A percentile compares a stretch with the other conserved stretches of the same genome.
Evolutionary conservation across 2,113 vertebrate species (phyloP).

Genomic region (Pomatorhinus ruficollis): DNA sequence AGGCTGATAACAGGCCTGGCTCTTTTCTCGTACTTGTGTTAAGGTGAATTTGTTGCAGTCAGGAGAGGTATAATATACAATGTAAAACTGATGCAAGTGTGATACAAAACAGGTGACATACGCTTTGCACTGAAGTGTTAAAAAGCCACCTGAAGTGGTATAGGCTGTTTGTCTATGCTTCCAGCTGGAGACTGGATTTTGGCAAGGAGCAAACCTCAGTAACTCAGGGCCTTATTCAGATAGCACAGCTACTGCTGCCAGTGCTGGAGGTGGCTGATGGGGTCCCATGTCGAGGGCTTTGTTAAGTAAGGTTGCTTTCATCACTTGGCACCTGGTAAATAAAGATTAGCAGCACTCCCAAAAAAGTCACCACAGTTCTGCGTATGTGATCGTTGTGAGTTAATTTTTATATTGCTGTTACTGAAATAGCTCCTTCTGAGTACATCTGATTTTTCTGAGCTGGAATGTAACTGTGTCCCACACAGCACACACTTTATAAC

Average conservation of each 20-base stretch:
- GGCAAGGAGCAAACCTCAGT: background rate
- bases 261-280: background rate
- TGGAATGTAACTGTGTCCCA: rapidly evolving
- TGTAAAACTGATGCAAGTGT: background rate
- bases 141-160: background rate
- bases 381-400: background rate
- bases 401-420: background rate
- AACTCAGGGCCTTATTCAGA: background rate
- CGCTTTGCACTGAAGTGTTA: background rate
- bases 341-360: background rate
- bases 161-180: background rate
- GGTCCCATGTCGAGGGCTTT: background rate
- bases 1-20: background rate
- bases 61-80: background rate
- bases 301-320: background rate
- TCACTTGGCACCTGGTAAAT: background rate
- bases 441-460: background rate
- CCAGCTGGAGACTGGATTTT: background rate
- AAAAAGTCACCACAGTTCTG: background rate
- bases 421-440: background rate
- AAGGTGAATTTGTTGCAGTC: background rate
- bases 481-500: background rate
- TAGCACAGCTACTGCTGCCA: background rate
- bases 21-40: background rate
- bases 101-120: background rate